Base-by-base conservation (phyloP, 2,888 invertebrate species). In the Strigamia maritima region DNA sequence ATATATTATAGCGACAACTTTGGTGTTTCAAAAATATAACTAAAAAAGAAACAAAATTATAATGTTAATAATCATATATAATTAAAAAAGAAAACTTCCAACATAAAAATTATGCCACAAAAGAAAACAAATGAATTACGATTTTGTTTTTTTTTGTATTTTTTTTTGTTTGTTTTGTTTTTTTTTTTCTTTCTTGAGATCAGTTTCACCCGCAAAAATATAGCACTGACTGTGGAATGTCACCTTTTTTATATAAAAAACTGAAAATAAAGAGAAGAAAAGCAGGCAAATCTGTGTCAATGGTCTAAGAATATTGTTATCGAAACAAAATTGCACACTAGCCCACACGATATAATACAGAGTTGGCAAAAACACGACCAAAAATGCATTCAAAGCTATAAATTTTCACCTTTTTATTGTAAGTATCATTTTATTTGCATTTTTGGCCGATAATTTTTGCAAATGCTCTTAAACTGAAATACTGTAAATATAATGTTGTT, bases 261-360 rank as follows among this genome's bases (percentile, higher is more conserved):
- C 3, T 22, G 6, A 60, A 12, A 19, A 60, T 0, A n/a, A 60
- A 19, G 22, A 22, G 24, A 60, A 60, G 22, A 24, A 24, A 60
- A 60, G 10, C 24, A 19, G 60, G 60, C 60, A 60, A 60, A 60
- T 60, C 60, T 60, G 60, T 60, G 60, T 60, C 60, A 60, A 60
- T 24, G 60, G 60, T 60, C 60, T 60, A 60, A 60, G 22, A 60
- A 60, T 60, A 60, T n/a, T 24, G 60, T 24, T 16, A 60, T 22
- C 8, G 12, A 60, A 60, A 60, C 19, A 60, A 60, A 75, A 75
- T 75, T 75, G 35, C 75, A 75, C 75, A 75, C 75, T 75, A 38
- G 16, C 75, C 38, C 75, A 75, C 75, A 19, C 12, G 35, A 35
- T 35, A 24, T 70, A 28, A 70, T 28, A 70, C n/a, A 19, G 1